Evolutionary conservation across 2,113 vertebrate species (phyloP), one percentile per base, ranked within the genome.

Genomic region (Mastomys natalensis): DNA sequence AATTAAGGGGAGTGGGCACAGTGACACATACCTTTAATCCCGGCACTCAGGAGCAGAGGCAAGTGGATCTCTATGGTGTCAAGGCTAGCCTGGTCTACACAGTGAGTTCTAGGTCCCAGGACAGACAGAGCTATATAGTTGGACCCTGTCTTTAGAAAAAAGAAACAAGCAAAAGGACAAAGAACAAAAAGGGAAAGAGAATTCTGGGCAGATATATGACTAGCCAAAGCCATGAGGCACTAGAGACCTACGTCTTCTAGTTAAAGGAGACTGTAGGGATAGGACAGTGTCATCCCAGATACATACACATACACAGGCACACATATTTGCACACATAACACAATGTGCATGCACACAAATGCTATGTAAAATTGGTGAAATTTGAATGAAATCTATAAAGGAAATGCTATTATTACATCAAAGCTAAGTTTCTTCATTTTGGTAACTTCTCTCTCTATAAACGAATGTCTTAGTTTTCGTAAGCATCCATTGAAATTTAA

Each of bases 391-490:
- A 29, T 13, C 26, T 73, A 3, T 82, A 94, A 66, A 40, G 60
- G 64, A 76, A 10, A 60, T 53, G 16, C 15, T 87, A 53, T 51
- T 73, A 72, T 45, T 73, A 72, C 45, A 66, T 45, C 45, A 68
- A 73, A 55, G 31, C 87, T 87, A 94, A 53, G 77, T 78, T 60
- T 90, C 48, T 78, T 93, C 51, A 92, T 29, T 87, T 84, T 90
- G 37, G 58, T 88, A 84, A 66, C 40, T 68, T 60, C 37, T 34
- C 53, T 87, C 37, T 34, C 45, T 87, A 3, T 62, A 82, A 89
- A 16, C 48, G 34, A 89, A 82, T 64, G 16, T 29, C 2, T 82
- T 87, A 60, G 80, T 77, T 87, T 81, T 82, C 40, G 64, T 22
- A 55, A 95, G 73, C 51, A 90, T 3, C 55, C 3, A 92, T 15